Evolutionary conservation across 2,113 vertebrate species (phyloP).

Genomic region (Cebidichthys violaceus): DNA sequence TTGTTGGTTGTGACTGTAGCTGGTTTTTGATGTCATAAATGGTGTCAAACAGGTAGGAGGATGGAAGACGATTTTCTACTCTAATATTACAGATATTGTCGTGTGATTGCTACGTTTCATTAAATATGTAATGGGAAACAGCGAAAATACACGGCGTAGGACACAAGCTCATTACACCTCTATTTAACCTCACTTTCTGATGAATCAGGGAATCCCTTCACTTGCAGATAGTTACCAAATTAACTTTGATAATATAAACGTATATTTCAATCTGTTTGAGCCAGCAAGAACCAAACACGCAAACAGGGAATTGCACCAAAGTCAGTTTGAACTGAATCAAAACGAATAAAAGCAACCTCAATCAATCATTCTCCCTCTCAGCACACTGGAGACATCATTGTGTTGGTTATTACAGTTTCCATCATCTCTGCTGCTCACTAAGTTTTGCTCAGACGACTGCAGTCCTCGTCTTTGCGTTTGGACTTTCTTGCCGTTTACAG

Average conservation of each 20-base stretch:
- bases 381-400: background rate
- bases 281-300: background rate
- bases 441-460: conserved; percentile 9
- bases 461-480: conserved; percentile 1
- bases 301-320: background rate
- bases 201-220: background rate
- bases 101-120: background rate
- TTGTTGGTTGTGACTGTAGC: background rate
- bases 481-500: conserved; percentile 18
- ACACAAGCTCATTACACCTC: background rate
- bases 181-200: background rate
- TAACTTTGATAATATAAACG: background rate
- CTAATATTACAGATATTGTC: background rate
- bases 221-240: background rate
- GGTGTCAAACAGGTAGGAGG: background rate
- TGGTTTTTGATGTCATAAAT: background rate
- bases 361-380: background rate
- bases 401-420: background rate
- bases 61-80: background rate
- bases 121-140: background rate
- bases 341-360: no score
- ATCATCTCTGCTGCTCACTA: conserved; percentile 2
- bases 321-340: background rate
- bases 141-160: background rate
- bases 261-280: background rate